These are phyloP conservation scores for Archaeoteleia sp. DNA, from an alignment of 2,888 invertebrate genomes.

Conservation along the genomic window DNA sequence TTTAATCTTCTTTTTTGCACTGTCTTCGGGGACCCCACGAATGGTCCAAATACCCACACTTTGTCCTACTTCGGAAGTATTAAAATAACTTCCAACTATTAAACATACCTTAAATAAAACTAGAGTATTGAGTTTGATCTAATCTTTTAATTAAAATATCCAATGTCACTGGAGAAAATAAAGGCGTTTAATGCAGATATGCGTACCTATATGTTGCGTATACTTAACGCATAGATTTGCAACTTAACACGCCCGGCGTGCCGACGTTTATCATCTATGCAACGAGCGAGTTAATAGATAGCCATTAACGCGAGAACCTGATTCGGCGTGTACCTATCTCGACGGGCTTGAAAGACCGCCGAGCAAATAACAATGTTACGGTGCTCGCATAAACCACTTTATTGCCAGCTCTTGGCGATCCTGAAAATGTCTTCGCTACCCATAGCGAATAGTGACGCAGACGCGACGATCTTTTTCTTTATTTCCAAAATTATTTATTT, in stretches of 20 bases:
- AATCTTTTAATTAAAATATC: constrained; percentile 9
- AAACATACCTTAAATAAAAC: too few relatives aligned
- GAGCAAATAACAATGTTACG: constrained; percentile 5
- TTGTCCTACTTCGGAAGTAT: too few relatives aligned
- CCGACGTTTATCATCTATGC: constrained; percentile 25
- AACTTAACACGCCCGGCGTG: constrained; percentile 22
- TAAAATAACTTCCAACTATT: too few relatives aligned
- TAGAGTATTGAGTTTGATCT: too few relatives aligned
- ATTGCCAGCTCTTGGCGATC: constrained; percentile 4
- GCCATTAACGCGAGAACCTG: constrained; percentile 23
- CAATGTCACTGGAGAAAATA: constrained; percentile 18
- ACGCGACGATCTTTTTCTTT: too few relatives aligned
- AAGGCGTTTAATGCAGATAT: constrained; percentile 18
- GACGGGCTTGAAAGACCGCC: constrained; percentile 10
- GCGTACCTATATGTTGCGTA: constrained; percentile 13
- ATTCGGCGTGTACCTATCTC: constrained; percentile 18
- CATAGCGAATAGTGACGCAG: neutral
- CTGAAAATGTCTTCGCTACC: neutral
- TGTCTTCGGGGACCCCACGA: too few relatives aligned
- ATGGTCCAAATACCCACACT: too few relatives aligned
- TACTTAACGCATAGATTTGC: constrained; percentile 25
- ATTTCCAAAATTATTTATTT: too few relatives aligned
- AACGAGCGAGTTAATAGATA: constrained; percentile 29
- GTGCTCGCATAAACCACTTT: neutral
- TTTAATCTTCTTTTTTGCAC: too few relatives aligned